Base-by-base conservation (phyloP, 2,888 invertebrate genomes). In the Synergus itoensis region DNA sequence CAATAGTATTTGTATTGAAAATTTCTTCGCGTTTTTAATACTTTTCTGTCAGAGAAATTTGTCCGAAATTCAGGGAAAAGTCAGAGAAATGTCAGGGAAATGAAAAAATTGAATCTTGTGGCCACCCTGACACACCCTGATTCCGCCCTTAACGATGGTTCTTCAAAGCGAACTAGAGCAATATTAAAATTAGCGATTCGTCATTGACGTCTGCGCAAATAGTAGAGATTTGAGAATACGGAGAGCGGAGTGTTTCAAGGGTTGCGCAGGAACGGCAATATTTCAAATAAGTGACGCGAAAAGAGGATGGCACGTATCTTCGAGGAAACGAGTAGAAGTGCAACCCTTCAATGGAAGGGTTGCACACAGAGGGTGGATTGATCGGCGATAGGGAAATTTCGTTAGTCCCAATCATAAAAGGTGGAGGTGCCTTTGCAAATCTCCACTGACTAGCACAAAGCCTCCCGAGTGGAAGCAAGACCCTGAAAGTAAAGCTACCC, bases 371-470 rank as follows among this genome's bases (percentile, higher is more conserved):
- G 84, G 84, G 83, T 83, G 85, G 88, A 91, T 89, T 89, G 91
- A 92, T 91, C 91, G 89, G 83, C 88, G 90, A 91, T 91, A 91
- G 91, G 90, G 90, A 91, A 91, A 90, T 91, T 91, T 90, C 87
- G 90, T 91, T 91, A 91, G 90, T 91, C 89, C 88, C 87, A 83
- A 83, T 84, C 82, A 84, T 82, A 82, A 84, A 81, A 81, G 81
- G 40, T 67, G 62, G 62, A 62, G 81, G 76, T 76, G 80, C 80
- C 80, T 79, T 78, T 48, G 41, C 77, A 76, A 84, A 87, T 88
- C 90, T 89, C 87, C 89, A 62, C 90, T 89, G 90, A 90, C 90
- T 89, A 89, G 88, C 88, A 83, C 81, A 82, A 79, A 84, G 82
- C 85, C 82, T 7, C 83, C 84, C 41, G 12, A n/a, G 73, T 76